Base-by-base conservation (phyloP, 2,797 vertebrate genomes). In the Gallinago solitaria region DNA sequence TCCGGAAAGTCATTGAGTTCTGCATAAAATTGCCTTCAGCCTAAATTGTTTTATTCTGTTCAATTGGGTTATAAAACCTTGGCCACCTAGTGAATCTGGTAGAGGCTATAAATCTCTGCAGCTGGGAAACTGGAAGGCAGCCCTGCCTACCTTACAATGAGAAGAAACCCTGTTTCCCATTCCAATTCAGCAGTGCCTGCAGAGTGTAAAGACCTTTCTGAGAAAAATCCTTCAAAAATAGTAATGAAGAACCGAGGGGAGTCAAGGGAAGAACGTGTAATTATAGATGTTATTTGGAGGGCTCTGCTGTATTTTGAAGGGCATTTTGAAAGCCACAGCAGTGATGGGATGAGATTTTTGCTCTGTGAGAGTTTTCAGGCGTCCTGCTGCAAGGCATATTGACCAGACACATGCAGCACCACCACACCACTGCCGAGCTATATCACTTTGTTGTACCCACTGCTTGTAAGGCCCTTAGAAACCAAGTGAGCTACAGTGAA, bases 101-200 rank as follows among this genome's bases (percentile, higher is more conserved):
- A 87, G 86, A 11, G 54, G 86, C 78, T 90, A 95, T 97, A 96
- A 97, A 96, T 96, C 96, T 97, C 75, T 92, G 88, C 96, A 96
- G 86, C 95, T 95, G 96, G 94, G 94, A 96, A 97, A 90, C 94
- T 93, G 92, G 96, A 95, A 96, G 75, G 93, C 93, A 95, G 94
- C 93, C 96, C 93, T 97, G 81, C 75, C 92, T 95, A 96, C 91
- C 95, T 96, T 94, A 92, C 95, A 97, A 96, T 93, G 94, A 89
- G 90, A 87, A 95, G 93, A 87, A 96, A 95, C 78, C 61, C 88
- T 78, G 91, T 57, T 94, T 94, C 92, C 84, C 91, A 88, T 96
- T 96, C 75, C 95, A 96, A 96, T 92, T 95, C 83, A 95, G 88
- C 76, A 78, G n/a, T 63, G 90, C 88, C 81, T 89, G 83, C 64